A percentile compares a stretch with the other conserved stretches of the same genome.
phyloP scores from a whole-genome alignment of 2,113 vertebrate species.

The Micromys minutus region DNA sequence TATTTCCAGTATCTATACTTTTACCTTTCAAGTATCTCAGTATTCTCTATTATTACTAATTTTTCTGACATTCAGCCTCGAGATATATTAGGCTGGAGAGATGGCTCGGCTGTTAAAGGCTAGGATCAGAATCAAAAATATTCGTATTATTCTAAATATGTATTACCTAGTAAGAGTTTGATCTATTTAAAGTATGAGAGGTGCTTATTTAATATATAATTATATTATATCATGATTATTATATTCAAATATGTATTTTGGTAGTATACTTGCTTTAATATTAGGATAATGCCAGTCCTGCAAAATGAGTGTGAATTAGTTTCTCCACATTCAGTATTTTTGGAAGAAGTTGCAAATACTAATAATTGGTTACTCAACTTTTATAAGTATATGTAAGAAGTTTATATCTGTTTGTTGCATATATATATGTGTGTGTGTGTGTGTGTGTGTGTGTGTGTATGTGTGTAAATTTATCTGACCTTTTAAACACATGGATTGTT shows the following conservation, averaged over 20 bases:
- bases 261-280: background rate
- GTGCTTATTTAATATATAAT: background rate
- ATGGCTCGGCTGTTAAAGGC: too few relatives aligned
- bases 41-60: background rate
- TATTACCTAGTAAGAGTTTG: background rate
- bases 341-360: too few relatives aligned
- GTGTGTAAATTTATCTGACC: background rate
- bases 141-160: too few relatives aligned
- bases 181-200: background rate
- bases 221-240: background rate
- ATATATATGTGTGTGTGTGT: too few relatives aligned
- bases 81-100: too few relatives aligned
- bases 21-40: background rate
- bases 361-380: too few relatives aligned
- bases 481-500: background rate
- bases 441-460: too few relatives aligned
- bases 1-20: background rate
- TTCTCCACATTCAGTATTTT: too few relatives aligned
- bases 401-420: background rate
- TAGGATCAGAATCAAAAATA: too few relatives aligned
- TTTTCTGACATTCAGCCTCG: background rate
- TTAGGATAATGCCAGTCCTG: too few relatives aligned
- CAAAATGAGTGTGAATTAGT: too few relatives aligned
- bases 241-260: background rate
- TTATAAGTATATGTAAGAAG: too few relatives aligned